A percentile compares a stretch with the other conserved stretches of the same genome.
Conservation (phyloP, 2,797 vertebrate genomes). For the Bradypodion pumilum region DNA sequence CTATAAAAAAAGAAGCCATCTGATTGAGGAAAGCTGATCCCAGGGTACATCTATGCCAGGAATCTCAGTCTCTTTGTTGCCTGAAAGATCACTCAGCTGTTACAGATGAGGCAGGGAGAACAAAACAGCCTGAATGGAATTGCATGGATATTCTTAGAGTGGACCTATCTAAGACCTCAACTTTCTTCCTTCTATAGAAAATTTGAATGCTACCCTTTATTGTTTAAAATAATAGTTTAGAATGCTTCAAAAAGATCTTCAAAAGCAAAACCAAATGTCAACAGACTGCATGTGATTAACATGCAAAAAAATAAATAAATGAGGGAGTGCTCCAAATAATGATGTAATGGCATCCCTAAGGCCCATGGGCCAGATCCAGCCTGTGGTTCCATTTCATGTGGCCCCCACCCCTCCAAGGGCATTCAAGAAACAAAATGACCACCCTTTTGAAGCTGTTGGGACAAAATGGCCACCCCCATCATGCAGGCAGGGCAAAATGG, state of each 20-base stretch:
- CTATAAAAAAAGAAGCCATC: constrained; percentile 64
- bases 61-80: constrained; percentile 64
- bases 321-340: too few species aligned
- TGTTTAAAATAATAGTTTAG: not conserved
- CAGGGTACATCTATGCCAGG: constrained; percentile 58
- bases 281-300: not conserved
- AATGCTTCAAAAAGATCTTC: not conserved
- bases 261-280: not conserved
- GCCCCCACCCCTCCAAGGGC: too few species aligned
- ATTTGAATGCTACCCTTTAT: not conserved
- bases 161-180: constrained; percentile 59
- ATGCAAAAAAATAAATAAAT: not conserved
- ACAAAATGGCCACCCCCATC: too few species aligned
- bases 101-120: constrained; percentile 70
- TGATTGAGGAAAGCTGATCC: constrained; percentile 71
- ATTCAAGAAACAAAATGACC: too few species aligned
- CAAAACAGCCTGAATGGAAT: constrained; percentile 42
- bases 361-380: too few species aligned
- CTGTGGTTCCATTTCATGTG: too few species aligned
- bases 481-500: too few species aligned
- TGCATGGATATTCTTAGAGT: constrained; percentile 38
- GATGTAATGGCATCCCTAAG: too few species aligned
- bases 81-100: constrained; percentile 69
- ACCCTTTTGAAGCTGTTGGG: too few species aligned
- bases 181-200: constrained; percentile 47